Conservation (phyloP, 2,113 vertebrate genomes). For the Anser brachyrhynchus region DNA sequence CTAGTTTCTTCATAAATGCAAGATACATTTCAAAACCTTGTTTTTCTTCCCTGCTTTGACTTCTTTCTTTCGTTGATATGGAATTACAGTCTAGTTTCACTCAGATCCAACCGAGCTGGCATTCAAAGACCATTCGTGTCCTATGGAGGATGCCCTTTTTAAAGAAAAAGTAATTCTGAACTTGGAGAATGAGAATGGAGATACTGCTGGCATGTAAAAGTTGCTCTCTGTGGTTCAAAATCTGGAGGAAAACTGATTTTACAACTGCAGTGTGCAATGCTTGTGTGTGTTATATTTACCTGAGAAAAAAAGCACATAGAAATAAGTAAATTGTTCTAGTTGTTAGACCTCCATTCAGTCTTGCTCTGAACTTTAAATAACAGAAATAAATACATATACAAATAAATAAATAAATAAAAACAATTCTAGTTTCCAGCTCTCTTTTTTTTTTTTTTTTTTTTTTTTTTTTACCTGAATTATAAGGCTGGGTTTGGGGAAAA, state of each 20-base stretch:
- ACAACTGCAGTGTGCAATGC: background rate
- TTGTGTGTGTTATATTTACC: background rate
- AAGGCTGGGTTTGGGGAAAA: background rate
- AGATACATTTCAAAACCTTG: conserved; percentile 45
- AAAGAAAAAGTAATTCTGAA: conserved; percentile 24
- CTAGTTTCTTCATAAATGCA: conserved; percentile 12
- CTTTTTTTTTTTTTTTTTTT: conserved; percentile 8
- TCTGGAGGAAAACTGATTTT: conserved; percentile 8
- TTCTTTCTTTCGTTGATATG: conserved; percentile 16
- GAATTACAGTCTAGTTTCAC: conserved; percentile 38
- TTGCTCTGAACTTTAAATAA: background rate
- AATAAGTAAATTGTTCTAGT: background rate
- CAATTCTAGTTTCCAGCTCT: conserved; percentile 17
- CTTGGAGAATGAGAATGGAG: conserved; percentile 36
- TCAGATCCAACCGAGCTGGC: conserved; percentile 19
- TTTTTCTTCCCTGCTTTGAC: conserved; percentile 39
- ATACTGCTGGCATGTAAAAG: conserved; percentile 3
- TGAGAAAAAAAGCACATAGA: background rate
- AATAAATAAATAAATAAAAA: conserved; percentile 23
- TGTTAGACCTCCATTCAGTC: background rate
- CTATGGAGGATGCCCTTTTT: conserved; percentile 14
- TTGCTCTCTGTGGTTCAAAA: conserved; percentile 21
- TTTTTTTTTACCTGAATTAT: conserved; percentile 52
- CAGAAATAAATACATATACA: background rate
- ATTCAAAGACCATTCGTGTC: conserved; percentile 27